A percentile compares a stretch with the other conserved stretches of the same genome.
These are phyloP conservation scores for Ecliptopera silaceata DNA, from an alignment of 2,888 invertebrate genomes.

Conservation along the genomic window DNA sequence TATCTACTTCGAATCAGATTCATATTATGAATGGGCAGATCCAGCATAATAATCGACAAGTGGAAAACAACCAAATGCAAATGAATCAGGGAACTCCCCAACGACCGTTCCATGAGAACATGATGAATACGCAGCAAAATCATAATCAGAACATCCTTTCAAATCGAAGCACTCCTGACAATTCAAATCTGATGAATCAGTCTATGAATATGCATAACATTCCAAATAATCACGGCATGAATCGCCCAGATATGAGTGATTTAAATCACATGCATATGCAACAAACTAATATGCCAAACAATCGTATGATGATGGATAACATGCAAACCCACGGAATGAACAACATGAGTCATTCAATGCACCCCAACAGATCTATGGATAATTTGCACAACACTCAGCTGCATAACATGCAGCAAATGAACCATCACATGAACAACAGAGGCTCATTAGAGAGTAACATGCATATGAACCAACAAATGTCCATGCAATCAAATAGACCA, in stretches of 20 bases:
- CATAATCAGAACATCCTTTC: conserved; percentile 69
- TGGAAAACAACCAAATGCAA: conserved; percentile 67
- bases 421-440: conserved; percentile 68
- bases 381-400: conserved; percentile 70
- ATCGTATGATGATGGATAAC: conserved; percentile 75
- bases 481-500: conserved; percentile 71
- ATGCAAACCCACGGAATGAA: conserved; percentile 71
- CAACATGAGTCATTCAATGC: conserved; percentile 70
- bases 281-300: conserved; percentile 71
- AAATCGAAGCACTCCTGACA: conserved; percentile 68
- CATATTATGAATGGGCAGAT: conserved; percentile 80
- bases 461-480: conserved; percentile 73
- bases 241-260: conserved; percentile 65
- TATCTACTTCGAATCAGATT: conserved; percentile 68
- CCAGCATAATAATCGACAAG: conserved; percentile 70
- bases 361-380: conserved; percentile 70
- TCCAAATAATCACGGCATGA: conserved; percentile 62
- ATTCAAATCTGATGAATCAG: conserved; percentile 66
- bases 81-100: conserved; percentile 58
- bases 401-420: conserved; percentile 74
- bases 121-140: conserved; percentile 59
- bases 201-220: conserved; percentile 72
- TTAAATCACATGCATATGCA: conserved; percentile 77
- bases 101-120: conserved; percentile 71
- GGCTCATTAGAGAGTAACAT: conserved; percentile 69